These are phyloP conservation scores for Dipodomys stephensi DNA, from an alignment of 2,113 vertebrate genomes.

Conservation along the genomic window DNA sequence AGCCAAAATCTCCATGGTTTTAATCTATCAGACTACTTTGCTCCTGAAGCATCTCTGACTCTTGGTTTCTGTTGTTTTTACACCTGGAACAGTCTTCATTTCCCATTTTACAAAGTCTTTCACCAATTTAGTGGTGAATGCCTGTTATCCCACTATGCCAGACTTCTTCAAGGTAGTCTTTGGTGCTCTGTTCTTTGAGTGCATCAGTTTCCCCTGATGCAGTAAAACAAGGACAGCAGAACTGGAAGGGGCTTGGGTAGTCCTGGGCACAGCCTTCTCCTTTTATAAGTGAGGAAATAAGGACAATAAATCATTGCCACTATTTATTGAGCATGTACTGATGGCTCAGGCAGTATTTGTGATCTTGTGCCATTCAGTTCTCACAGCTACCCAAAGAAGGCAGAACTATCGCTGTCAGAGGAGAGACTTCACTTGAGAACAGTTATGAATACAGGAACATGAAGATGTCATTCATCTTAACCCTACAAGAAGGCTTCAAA, in stretches of 20 bases:
- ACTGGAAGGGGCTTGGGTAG: background rate
- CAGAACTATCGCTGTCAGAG: background rate
- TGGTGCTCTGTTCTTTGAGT: background rate
- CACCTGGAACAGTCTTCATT: background rate
- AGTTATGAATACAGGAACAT: no score
- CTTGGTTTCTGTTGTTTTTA: background rate
- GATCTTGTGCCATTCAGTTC: background rate
- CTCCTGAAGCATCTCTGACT: constrained; percentile 37
- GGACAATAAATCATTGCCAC: background rate
- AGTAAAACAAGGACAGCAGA: background rate
- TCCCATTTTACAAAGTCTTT: constrained; percentile 41
- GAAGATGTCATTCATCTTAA: no score
- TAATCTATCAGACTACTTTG: background rate
- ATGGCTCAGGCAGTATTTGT: background rate
- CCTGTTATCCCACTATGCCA: no score
- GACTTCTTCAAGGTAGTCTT: background rate
- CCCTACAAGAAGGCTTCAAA: no score
- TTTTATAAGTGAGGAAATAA: background rate
- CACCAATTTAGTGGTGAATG: background rate
- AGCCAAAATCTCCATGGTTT: background rate
- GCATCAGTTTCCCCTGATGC: background rate
- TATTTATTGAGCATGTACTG: background rate
- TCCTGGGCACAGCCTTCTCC: background rate
- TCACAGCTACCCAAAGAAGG: background rate
- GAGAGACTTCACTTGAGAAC: background rate